These are phyloP conservation scores for Excalfactoria chinensis DNA, from an alignment of 2,113 vertebrate species.

Conservation along the genomic window DNA sequence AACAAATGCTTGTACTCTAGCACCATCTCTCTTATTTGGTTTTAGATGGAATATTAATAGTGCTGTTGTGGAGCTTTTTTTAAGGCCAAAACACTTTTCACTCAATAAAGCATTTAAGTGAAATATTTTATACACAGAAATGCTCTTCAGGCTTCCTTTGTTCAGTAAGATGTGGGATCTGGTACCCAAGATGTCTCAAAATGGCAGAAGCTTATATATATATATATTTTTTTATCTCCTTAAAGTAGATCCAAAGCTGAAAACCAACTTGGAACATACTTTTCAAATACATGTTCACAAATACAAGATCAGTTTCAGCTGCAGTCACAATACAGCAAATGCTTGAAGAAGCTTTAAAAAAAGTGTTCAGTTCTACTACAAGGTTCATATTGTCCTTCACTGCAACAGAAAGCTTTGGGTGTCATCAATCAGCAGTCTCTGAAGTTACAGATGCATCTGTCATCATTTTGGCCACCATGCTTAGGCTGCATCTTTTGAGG, in stretches of 20 bases:
- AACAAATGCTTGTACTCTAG: not conserved
- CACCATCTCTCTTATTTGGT: not conserved
- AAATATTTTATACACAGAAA: not conserved
- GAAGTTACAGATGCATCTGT: not conserved
- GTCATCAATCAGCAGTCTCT: not conserved
- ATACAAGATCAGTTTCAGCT: not conserved
- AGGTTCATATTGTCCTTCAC: not conserved
- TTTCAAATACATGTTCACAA: not conserved
- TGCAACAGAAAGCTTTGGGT: not conserved
- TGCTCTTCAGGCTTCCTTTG: not conserved
- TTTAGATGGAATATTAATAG: not conserved
- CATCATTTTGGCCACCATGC: not conserved
- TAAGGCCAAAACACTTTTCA: not conserved
- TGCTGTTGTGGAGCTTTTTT: not conserved
- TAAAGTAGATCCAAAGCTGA: not conserved
- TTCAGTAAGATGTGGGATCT: not conserved
- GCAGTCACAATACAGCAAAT: not conserved
- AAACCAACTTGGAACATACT: not conserved
- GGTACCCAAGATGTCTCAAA: no score
- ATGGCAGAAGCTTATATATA: accelerated
- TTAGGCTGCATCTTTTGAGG: not conserved
- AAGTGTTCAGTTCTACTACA: not conserved
- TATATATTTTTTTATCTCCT: not conserved
- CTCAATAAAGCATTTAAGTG: not conserved
- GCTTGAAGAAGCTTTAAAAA: not conserved